phyloP scores from a whole-genome alignment of 2,113 vertebrate species.

The Myanophis thanlyinensis region DNA sequence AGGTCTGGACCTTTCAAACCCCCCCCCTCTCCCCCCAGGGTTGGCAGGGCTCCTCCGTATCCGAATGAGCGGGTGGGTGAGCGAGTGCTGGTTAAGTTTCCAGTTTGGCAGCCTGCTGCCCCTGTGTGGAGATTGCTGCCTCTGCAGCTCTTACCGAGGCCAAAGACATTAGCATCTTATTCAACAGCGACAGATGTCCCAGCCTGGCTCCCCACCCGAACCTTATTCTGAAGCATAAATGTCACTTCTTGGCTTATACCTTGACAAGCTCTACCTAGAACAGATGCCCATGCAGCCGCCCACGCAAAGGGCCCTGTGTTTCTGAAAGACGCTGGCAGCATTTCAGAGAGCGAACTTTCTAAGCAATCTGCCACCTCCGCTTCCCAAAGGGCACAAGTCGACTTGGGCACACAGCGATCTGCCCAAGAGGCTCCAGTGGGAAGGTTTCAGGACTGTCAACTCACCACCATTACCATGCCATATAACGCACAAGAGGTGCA shows the following conservation, averaged over 20 bases:
- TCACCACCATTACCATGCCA: neutral
- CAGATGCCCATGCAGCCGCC: neutral
- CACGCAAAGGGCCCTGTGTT: neutral
- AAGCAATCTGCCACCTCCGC: neutral
- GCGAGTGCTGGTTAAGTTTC: neutral
- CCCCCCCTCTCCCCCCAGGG: neutral
- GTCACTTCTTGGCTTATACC: neutral
- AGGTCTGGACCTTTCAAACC: neutral
- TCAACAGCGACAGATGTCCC: neutral
- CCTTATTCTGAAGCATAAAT: neutral
- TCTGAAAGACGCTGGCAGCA: neutral
- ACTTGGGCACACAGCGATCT: neutral
- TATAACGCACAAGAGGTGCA: no score
- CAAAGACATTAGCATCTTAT: neutral
- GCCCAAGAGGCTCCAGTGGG: neutral
- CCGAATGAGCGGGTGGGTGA: rapidly evolving
- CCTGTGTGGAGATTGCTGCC: neutral
- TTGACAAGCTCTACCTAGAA: neutral
- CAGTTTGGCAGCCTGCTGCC: neutral
- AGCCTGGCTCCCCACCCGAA: neutral
- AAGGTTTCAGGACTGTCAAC: neutral
- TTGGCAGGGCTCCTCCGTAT: neutral
- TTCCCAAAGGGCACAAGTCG: neutral
- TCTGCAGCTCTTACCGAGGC: neutral
- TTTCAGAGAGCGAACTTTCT: neutral